A percentile compares a stretch with the other conserved stretches of the same genome.
phyloP scores from a whole-genome alignment of 2,888 invertebrate genomes.

The Lutraria lutraria region DNA sequence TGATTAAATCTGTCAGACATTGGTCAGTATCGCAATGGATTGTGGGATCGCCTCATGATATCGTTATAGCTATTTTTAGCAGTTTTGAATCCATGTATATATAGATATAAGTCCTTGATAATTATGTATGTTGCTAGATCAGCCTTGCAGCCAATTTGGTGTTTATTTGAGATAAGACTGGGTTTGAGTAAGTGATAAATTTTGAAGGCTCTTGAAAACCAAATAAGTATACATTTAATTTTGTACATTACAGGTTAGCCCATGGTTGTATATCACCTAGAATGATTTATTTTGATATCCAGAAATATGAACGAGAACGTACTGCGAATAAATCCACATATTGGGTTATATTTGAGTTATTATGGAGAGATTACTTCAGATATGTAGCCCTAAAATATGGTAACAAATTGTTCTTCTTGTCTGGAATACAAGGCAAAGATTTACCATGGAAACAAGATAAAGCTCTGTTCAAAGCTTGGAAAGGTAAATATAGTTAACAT shows the following conservation, averaged over 20 bases:
- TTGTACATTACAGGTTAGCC: slow-evolving; percentile 75
- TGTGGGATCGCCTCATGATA: no score
- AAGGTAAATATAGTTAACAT: slow-evolving; percentile 68
- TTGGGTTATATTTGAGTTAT: slow-evolving; percentile 84
- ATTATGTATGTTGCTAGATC: no score
- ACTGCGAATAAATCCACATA: slow-evolving; percentile 83
- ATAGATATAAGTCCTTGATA: no score
- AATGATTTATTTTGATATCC: slow-evolving; percentile 81
- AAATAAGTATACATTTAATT: no score
- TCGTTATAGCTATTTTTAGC: no score
- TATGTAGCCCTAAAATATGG: slow-evolving; percentile 83
- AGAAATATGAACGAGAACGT: slow-evolving; percentile 80
- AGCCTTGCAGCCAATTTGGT: no score
- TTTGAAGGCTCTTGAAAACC: no score
- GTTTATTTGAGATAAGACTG: no score
- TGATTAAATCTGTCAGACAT: no score
- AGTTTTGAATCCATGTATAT: no score
- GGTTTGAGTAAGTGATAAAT: no score
- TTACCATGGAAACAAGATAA: slow-evolving; percentile 80
- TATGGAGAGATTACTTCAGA: slow-evolving; percentile 84
- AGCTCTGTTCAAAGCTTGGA: slow-evolving; percentile 81
- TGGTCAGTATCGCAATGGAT: no score
- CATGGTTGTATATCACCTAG: slow-evolving; percentile 82
- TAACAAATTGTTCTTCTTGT: slow-evolving; percentile 76
- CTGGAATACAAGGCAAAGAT: slow-evolving; percentile 77